phyloP scores from a whole-genome alignment of 2,888 invertebrate genomes.

The Omphaloscelis lunosa region DNA sequence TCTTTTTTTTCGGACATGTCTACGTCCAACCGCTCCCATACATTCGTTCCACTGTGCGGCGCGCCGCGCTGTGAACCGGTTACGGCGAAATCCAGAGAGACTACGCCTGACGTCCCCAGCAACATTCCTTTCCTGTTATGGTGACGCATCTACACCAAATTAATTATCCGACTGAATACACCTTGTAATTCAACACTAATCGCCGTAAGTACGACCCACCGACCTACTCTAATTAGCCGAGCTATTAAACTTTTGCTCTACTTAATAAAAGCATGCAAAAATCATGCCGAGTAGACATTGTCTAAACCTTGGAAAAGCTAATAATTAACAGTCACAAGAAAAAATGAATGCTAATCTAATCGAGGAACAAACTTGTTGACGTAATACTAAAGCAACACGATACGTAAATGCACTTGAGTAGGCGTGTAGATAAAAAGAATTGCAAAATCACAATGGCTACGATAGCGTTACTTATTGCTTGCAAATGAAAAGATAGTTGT shows the following conservation, averaged over 20 bases:
- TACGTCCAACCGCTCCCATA: no score
- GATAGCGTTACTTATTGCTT: conserved; percentile 69
- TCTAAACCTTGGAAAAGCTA: conserved; percentile 58
- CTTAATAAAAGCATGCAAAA: conserved; percentile 23
- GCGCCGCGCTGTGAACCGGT: conserved; percentile 68
- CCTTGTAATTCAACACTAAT: conserved; percentile 29
- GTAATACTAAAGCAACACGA: conserved; percentile 64
- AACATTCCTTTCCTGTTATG: conserved; percentile 71
- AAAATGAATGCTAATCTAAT: conserved; percentile 69
- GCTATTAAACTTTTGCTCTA: conserved; percentile 20
- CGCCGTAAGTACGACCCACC: conserved; percentile 20
- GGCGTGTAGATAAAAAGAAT: conserved; percentile 66
- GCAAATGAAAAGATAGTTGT: conserved; percentile 72
- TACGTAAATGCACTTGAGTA: conserved; percentile 55
- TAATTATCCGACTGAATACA: conserved; percentile 27
- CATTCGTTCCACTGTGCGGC: no score
- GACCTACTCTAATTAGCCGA: conserved; percentile 33
- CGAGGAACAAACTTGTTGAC: conserved; percentile 65
- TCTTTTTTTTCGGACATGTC: no score
- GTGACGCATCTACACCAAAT: conserved; percentile 51
- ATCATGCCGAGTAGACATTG: conserved; percentile 26
- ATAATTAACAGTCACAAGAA: conserved; percentile 54
- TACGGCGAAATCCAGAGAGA: conserved; percentile 66
- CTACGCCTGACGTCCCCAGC: conserved; percentile 52
- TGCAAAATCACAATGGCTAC: conserved; percentile 69